Conservation (phyloP, 2,797 vertebrate genomes). For the Sebastes steindachneri region DNA sequence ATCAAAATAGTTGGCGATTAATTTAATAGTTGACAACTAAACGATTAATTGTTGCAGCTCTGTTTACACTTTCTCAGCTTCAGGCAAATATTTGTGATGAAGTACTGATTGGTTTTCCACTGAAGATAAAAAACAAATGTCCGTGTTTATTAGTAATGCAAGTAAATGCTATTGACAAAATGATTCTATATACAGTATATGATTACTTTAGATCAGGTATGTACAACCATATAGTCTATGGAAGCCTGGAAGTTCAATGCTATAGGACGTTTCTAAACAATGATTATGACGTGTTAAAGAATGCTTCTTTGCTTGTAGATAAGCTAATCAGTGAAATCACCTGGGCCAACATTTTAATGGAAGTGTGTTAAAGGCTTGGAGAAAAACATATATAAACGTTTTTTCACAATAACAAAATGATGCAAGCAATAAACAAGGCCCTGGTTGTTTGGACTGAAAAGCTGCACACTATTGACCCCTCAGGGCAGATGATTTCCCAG, state of each 20-base stretch:
- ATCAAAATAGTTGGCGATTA: too few species aligned
- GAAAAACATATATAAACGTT: background rate
- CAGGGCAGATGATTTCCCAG: background rate
- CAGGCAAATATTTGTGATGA: background rate
- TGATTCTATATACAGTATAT: background rate
- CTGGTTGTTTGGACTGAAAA: background rate
- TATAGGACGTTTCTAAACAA: background rate
- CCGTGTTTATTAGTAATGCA: background rate
- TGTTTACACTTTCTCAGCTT: background rate
- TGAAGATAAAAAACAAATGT: background rate
- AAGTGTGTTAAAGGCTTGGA: background rate
- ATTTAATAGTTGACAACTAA: too few species aligned
- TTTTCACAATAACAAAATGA: background rate
- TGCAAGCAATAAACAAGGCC: background rate
- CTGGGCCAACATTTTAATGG: background rate
- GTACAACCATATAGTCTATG: background rate
- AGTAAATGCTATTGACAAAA: background rate
- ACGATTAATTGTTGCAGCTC: too few species aligned
- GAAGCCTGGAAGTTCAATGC: background rate
- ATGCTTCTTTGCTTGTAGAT: background rate
- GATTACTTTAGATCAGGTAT: background rate
- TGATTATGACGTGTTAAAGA: background rate
- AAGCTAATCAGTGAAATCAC: background rate
- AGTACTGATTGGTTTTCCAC: background rate
- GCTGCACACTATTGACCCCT: slow-evolving; percentile 22